Percentiles rank a stretch among this genome's conserved stretches.
phyloP scores from a whole-genome alignment of 2,888 invertebrate genomes.

The Poecilobothrus nobilitatus region DNA sequence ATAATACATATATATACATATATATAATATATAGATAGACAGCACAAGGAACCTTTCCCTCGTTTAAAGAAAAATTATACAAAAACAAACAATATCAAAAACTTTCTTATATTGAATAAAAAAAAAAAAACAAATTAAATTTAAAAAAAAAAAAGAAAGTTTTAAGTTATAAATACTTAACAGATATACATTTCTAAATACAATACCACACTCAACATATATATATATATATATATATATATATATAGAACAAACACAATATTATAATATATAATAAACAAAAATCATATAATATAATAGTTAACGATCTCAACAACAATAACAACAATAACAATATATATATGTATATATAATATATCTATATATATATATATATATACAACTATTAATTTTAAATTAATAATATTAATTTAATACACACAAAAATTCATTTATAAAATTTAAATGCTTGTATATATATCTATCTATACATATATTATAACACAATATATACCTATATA shows the following conservation, averaged over 20 bases:
- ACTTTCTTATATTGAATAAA: not conserved
- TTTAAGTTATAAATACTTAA: too few species aligned
- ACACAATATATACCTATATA: not conserved
- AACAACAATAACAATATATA: too few species aligned
- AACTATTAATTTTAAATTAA: not conserved
- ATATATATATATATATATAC: not conserved
- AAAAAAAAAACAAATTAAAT: not conserved
- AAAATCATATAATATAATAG: too few species aligned
- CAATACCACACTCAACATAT: not conserved
- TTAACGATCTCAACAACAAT: too few species aligned
- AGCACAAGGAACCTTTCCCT: slow-evolving; percentile 25
- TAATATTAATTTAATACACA: too few species aligned
- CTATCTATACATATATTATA: not conserved
- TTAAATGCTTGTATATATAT: not conserved
- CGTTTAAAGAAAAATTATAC: slow-evolving; percentile 19
- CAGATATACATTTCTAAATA: not conserved
- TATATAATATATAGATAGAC: not conserved
- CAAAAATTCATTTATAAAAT: not conserved
- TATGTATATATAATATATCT: not conserved
- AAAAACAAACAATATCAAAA: not conserved
- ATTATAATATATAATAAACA: too few species aligned
- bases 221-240: slow-evolving; percentile 11
- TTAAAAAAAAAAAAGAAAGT: too few species aligned
- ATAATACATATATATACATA: too few species aligned
- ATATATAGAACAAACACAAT: not conserved